These are phyloP conservation scores for Idaea dimidiata DNA, from an alignment of 2,888 invertebrate genomes.

Conservation along the genomic window DNA sequence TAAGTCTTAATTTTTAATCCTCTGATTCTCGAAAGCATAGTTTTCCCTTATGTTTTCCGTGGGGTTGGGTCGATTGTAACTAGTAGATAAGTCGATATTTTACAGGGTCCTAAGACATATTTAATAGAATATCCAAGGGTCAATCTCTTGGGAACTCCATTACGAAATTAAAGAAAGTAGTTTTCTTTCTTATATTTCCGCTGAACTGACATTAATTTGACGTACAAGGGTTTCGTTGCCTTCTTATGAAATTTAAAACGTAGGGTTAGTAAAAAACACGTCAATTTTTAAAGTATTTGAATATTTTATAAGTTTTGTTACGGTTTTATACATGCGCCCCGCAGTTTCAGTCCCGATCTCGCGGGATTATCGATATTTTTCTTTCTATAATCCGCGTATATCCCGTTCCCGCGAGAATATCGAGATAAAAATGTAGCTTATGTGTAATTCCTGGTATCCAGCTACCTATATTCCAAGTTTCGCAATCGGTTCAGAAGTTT, in stretches of 20 bases:
- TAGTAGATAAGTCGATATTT: background rate
- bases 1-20: no score
- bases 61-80: background rate
- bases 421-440: no score
- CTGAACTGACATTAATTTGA: slow-evolving; percentile 8
- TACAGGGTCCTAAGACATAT: background rate
- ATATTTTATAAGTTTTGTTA: background rate
- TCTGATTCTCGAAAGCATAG: no score
- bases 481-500: no score
- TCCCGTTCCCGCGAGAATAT: no score
- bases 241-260: background rate
- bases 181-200: slow-evolving; percentile 26
- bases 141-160: slow-evolving; percentile 37
- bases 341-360: no score
- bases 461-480: no score
- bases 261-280: background rate
- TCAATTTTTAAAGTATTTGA: background rate
- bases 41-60: background rate
- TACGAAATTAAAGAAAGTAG: slow-evolving; percentile 50
- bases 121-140: slow-evolving; percentile 12
- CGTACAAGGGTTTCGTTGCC: background rate
- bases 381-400: no score
- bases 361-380: no score
- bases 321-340: background rate
- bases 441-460: no score